A percentile compares a stretch with the other conserved stretches of the same genome.
Evolutionary conservation across 2,113 vertebrate genomes (phyloP).

Genomic region (Ursus arctos): DNA sequence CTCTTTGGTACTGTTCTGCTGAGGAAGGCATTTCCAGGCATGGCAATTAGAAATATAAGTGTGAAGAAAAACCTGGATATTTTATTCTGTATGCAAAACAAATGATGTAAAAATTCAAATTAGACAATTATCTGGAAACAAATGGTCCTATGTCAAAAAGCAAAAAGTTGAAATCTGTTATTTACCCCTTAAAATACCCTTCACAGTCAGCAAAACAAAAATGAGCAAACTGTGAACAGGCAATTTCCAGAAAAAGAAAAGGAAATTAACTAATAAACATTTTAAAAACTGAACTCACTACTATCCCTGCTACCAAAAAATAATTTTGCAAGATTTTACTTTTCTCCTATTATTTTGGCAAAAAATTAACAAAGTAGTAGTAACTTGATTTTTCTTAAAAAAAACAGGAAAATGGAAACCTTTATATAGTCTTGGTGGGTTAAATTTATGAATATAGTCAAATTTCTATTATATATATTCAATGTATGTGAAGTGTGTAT

Average conservation of each 20-base stretch:
- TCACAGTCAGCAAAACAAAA: background rate
- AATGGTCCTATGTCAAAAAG: background rate
- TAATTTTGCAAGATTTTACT: background rate
- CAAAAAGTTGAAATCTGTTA: background rate
- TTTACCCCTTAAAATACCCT: background rate
- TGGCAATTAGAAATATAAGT: background rate
- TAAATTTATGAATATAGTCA: background rate
- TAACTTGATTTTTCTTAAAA: background rate
- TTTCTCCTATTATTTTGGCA: background rate
- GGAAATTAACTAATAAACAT: background rate
- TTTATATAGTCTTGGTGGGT: background rate
- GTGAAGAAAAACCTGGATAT: background rate
- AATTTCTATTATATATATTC: background rate
- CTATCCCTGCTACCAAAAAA: background rate
- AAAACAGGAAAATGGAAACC: background rate
- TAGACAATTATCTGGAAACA: background rate
- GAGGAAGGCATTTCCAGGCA: background rate
- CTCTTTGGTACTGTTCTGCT: background rate
- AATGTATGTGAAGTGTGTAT: background rate
- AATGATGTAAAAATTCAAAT: background rate
- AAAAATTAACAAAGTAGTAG: background rate
- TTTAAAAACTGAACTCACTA: background rate
- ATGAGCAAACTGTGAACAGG: background rate
- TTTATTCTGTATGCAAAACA: background rate
- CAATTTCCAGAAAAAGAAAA: background rate